Evolutionary conservation across 2,888 invertebrate species (phyloP), one percentile per base, ranked within the genome.

Genomic region (Ferrisia virgata): DNA sequence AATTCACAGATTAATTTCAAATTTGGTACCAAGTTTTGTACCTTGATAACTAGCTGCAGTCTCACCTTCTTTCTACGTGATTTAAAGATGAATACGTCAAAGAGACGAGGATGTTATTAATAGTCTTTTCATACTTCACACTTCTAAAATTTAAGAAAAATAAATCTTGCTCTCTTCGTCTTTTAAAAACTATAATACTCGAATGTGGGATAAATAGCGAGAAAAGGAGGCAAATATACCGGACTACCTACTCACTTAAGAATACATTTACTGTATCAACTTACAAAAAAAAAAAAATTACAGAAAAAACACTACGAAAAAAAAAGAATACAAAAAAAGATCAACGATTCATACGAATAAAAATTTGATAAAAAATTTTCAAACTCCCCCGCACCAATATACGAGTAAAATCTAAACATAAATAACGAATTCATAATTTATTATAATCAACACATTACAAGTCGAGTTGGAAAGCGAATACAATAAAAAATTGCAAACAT

Each of bases 381-480:
- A 39, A 64, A 64, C 13, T 13, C 28, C 28, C 28, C 64, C 2
- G 11, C 28, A 28, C 28, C 43, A 18, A 18, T 3, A 18, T 18
- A 53, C 5, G 18, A 18, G 22, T 53, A 53, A 53, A 53, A 22
- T 53, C 28, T 76, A 36, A 76, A 76, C 72, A 18, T 76, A 76
- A 76, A 76, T 76, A 76, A 76, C 72, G 72, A 76, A 36, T 76
- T 76, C 28, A 76, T 76, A 76, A 36, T 76, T 76, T 76, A 76
- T 76, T 76, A 76, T 76, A 58, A 33, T 76, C 72, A 76, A 76
- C 72, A 76, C 72, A 76, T 76, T 76, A 76, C 72, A 76, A 76
- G 72, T 76, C 72, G 36, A 76, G 36, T 76, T 76, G 72, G 31
- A 36, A 76, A 76, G 72, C 72, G 69, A 36, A 76, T 76, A 76